Percentiles rank a stretch among this genome's conserved stretches.
Conservation (phyloP, 1,140 invertebrate genomes). For the Euura lappo region DNA sequence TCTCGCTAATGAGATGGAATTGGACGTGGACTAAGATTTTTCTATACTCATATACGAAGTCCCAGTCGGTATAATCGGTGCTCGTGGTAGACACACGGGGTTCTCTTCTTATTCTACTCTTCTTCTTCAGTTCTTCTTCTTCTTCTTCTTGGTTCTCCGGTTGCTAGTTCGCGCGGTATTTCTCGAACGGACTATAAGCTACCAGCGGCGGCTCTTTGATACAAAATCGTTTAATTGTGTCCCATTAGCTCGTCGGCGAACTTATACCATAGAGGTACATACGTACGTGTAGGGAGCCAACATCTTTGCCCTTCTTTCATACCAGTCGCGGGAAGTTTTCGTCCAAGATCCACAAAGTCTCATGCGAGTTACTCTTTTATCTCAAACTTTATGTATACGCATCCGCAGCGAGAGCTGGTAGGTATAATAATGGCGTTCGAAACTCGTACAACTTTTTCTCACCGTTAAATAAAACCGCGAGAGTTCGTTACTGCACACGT, state of each 20-base stretch:
- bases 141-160: neutral
- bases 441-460: constrained; percentile 56
- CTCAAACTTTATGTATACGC: no score
- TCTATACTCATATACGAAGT: constrained; percentile 47
- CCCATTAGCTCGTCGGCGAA: constrained; percentile 54
- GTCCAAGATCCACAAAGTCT: no score
- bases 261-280: neutral
- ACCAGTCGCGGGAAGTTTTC: no score
- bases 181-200: constrained; percentile 31
- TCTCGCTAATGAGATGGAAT: constrained; percentile 62
- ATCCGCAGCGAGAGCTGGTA: neutral
- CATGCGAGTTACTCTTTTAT: no score
- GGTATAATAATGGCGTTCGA: neutral
- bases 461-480: neutral
- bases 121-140: no score
- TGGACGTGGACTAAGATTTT: constrained; percentile 62
- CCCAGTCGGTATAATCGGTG: neutral
- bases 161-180: constrained; percentile 9
- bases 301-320: no score
- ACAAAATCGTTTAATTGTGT: constrained; percentile 62
- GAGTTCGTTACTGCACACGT: no score
- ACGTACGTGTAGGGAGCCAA: neutral
- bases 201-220: constrained; percentile 58
- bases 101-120: constrained; percentile 1
- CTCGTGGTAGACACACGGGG: neutral